phyloP scores from a whole-genome alignment of 1,140 invertebrate genomes.

The Drosophila sechellia region DNA sequence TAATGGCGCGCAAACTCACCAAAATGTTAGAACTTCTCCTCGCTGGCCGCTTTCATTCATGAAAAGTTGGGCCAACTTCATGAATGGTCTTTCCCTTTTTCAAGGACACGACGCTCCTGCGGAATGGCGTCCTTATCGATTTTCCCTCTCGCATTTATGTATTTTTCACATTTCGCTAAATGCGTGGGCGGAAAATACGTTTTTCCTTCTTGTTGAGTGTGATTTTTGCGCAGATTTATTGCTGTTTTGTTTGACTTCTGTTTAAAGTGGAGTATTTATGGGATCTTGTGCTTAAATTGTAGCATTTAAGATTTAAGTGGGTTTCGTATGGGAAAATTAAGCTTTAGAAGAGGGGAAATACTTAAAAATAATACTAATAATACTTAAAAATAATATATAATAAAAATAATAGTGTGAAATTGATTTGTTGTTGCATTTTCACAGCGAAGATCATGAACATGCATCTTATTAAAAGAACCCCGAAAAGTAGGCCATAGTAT shows the following conservation, averaged over 20 bases:
- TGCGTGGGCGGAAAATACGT: constrained; percentile 37
- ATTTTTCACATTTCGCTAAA: constrained; percentile 33
- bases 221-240: constrained; percentile 16
- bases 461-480: neutral
- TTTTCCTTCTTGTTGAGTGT: constrained; percentile 31
- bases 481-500: neutral
- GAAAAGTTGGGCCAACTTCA: constrained; percentile 54
- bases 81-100: constrained; percentile 62
- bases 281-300: neutral
- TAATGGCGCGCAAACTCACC: constrained; percentile 44
- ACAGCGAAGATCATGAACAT: too few species aligned
- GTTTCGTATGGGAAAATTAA: neutral
- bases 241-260: neutral
- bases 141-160: constrained; percentile 51
- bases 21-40: neutral
- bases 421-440: too few species aligned
- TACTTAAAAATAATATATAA: too few species aligned
- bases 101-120: constrained; percentile 57
- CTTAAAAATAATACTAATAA: too few species aligned
- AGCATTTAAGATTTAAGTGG: neutral
- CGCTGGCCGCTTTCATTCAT: constrained; percentile 56
- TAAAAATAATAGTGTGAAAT: too few species aligned
- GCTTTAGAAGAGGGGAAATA: too few species aligned
- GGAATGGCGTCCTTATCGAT: constrained; percentile 68
- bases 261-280: constrained; percentile 12